Percentiles rank a stretch among this genome's conserved stretches.
phyloP scores from a whole-genome alignment of 2,888 invertebrate species.

The Oligia latruncula region DNA sequence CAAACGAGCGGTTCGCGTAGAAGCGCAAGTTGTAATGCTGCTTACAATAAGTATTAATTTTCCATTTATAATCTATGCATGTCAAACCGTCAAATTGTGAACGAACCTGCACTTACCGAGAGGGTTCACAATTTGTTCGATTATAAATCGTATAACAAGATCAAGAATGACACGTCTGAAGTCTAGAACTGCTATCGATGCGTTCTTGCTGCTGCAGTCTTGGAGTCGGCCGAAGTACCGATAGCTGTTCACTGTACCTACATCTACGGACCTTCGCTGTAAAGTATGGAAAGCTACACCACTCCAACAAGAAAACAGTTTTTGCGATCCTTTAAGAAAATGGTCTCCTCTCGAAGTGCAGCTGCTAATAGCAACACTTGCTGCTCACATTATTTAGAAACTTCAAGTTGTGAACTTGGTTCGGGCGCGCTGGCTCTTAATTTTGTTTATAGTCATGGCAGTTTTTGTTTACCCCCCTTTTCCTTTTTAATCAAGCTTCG shows the following conservation, averaged over 20 bases:
- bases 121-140: background rate
- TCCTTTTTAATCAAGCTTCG: constrained; percentile 60
- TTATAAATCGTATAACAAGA: background rate
- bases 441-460: constrained; percentile 68
- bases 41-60: background rate
- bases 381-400: constrained; percentile 28
- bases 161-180: too few species aligned
- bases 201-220: too few species aligned
- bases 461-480: constrained; percentile 59
- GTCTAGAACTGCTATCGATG: background rate
- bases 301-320: background rate
- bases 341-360: constrained; percentile 2
- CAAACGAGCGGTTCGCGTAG: too few species aligned
- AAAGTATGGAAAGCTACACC: background rate
- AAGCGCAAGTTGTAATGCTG: too few species aligned
- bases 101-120: background rate
- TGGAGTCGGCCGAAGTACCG: background rate
- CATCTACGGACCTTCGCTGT: background rate
- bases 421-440: constrained; percentile 26
- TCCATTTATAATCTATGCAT: background rate
- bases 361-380: constrained; percentile 20
- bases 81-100: background rate
- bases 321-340: background rate
- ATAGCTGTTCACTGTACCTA: background rate
- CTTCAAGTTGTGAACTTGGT: constrained; percentile 19